phyloP scores from a whole-genome alignment of 2,888 invertebrate genomes.

The Heliconius charithonia region DNA sequence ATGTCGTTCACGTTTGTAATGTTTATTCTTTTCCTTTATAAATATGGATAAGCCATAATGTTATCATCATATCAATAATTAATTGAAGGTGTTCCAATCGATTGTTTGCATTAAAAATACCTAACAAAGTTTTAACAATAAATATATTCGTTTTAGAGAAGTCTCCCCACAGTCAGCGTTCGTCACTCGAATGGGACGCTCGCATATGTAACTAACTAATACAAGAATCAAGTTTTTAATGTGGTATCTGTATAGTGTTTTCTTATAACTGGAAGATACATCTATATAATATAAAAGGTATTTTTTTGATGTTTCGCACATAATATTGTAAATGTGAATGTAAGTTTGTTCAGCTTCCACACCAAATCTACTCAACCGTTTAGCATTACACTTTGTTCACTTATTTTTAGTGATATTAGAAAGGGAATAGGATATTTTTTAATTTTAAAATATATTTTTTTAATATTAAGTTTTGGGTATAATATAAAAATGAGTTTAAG shows the following conservation, averaged over 20 bases:
- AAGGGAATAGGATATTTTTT: no score
- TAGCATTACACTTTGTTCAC: no score
- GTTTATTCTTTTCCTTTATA: not conserved
- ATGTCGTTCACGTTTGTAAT: not conserved
- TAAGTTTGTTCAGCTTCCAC: no score
- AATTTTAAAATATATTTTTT: no score
- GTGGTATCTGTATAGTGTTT: conserved; percentile 13
- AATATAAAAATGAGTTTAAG: no score
- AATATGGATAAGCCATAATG: conserved; percentile 17
- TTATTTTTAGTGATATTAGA: no score
- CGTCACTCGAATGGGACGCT: conserved; percentile 58
- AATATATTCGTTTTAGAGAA: conserved; percentile 51
- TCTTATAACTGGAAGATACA: conserved; percentile 16
- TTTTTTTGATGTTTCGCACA: not conserved
- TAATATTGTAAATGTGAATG: not conserved
- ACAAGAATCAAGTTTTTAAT: conserved; percentile 22
- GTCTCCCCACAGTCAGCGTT: conserved; percentile 66
- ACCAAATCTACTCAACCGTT: no score
- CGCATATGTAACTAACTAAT: conserved; percentile 47
- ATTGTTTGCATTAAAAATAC: conserved; percentile 34
- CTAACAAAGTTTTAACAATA: conserved; percentile 31
- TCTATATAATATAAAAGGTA: conserved; percentile 14
- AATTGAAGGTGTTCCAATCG: conserved; percentile 1
- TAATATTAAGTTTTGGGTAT: no score
- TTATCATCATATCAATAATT: not conserved